Base-by-base conservation (phyloP, 2,113 vertebrate species). In the Thamnaconus septentrionalis region DNA sequence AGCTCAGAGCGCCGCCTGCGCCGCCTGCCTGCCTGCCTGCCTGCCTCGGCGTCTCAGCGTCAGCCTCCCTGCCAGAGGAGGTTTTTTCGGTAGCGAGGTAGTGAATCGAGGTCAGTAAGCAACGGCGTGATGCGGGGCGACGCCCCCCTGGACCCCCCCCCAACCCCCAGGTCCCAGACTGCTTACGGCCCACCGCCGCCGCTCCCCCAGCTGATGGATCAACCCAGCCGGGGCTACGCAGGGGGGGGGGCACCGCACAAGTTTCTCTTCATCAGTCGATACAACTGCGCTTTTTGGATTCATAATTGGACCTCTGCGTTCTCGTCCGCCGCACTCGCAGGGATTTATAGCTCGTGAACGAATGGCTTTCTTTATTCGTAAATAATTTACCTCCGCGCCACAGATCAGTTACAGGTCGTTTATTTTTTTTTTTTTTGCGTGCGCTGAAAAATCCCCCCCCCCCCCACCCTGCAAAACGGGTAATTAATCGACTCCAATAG, bases 41-140 rank as follows among this genome's bases (percentile, higher is more conserved):
- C 44, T 31, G 31, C 56, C 57, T n/a, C 50, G 43, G 53, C 59
- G 11, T 66, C 51, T 68, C 43, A n/a, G 5, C 71, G 70, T 62
- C 61, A 43, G 66, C 7, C 4, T 6, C 42, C 39, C 55, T 31
- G 65, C 63, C 49, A 9, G 66, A 52, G 71, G 73, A 73, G 41
- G 49, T 67, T 70, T 41, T 41, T 31, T 31, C 18, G 18, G 18
- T 31, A 31, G 18, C 63, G 50, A 52, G 60, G 65, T 64, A 68
- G 52, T 43, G 62, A 75, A 87, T 85, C 69, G 41, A 79, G 87
- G 81, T 87, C 82, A 84, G 75, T 81, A 61, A 82, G 79, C 82
- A 86, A 61, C 55, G 41, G 56, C 69, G 73, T 65, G 72, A 82
- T 74, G 76, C 59, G 53, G 76, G 72, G 83, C 47, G 48, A 75